Conservation (phyloP, 2,888 invertebrate species). For the Augiades crinisus region DNA sequence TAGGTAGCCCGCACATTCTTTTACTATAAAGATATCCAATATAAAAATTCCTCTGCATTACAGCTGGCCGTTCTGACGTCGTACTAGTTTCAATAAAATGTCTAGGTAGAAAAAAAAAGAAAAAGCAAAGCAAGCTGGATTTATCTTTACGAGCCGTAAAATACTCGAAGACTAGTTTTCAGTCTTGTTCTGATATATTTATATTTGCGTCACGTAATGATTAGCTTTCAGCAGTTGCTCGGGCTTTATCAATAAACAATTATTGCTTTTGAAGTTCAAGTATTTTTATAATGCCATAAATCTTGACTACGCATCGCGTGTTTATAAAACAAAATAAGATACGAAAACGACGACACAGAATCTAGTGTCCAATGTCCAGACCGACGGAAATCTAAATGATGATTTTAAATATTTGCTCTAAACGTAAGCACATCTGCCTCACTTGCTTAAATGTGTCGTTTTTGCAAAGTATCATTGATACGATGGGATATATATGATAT, state of each 20-base stretch:
- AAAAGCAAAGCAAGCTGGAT: constrained; percentile 7
- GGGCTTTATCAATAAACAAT: constrained; percentile 3
- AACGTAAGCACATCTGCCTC: too few relatives aligned
- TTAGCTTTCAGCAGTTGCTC: not conserved
- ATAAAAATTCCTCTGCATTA: constrained; percentile 5
- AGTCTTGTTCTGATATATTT: constrained; percentile 10
- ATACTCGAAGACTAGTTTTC: constrained; percentile 9
- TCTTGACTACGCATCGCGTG: not conserved
- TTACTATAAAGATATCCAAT: not conserved
- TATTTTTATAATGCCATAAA: not conserved
- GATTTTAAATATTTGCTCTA: too few relatives aligned
- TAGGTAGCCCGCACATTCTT: not conserved
- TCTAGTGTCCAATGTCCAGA: too few relatives aligned
- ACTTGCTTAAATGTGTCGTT: too few relatives aligned
- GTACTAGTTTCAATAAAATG: constrained; percentile 11
- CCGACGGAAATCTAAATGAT: too few relatives aligned
- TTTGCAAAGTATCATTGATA: too few relatives aligned
- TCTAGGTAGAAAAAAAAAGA: constrained; percentile 2
- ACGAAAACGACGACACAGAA: too few relatives aligned
- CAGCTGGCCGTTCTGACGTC: constrained; percentile 1
- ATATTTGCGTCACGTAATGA: constrained; percentile 5
- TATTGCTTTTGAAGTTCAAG: not conserved
- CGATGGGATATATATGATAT: too few relatives aligned
- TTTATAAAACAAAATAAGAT: not conserved
- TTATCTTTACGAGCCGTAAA: constrained; percentile 15